Evolutionary conservation across 2,113 vertebrate genomes (phyloP), one percentile per base, ranked within the genome.

Genomic region (Engraulis encrasicolus): DNA sequence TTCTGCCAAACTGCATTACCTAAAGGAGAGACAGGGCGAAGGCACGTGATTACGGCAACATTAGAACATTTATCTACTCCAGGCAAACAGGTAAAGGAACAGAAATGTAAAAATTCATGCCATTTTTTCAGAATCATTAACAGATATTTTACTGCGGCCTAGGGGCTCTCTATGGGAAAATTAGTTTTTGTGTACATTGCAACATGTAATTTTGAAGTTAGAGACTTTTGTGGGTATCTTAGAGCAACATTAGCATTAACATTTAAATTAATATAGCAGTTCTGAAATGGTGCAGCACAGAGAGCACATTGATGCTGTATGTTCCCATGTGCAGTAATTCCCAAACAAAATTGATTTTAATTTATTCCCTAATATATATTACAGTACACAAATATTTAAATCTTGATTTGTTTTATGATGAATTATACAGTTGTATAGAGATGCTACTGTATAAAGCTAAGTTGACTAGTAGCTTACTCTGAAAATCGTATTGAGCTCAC

Each of bases 1-100:
- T 99, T 89, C 98, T 95, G 79, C 98, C 98, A 89, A 99, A 99
- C 94, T 99, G 98, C 98, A 99, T 99, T 91, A 99, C 98, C 98
- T 99, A 85, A 90, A 87, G 27, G 27, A n/a, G 40, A 45, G 40
- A 45, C 40, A 45, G 40, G 9, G 40, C 40, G 40, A 31, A 74
- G 66, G 34, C 27, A 74, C 20, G 58, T 31, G n/a, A 15, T 74
- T 31, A 34, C 27, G 14, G 31, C 23, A 74, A 4, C 66, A 74
- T 74, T 12, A 74, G 66, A 74, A 74, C 27, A 74, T 14, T 71
- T 27, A 71, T 23, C 12, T 23, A 6, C 15, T 34, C 66, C 31
- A 74, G 66, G 12, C 27, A 27, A 66, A 31, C 66, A 74, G n/a
- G 58, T 31, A 0, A 66, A 34, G 31, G 31, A 74, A 74, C 15